Conservation (phyloP, 2,113 vertebrate genomes). For the Paracanthobrama guichenoti region DNA sequence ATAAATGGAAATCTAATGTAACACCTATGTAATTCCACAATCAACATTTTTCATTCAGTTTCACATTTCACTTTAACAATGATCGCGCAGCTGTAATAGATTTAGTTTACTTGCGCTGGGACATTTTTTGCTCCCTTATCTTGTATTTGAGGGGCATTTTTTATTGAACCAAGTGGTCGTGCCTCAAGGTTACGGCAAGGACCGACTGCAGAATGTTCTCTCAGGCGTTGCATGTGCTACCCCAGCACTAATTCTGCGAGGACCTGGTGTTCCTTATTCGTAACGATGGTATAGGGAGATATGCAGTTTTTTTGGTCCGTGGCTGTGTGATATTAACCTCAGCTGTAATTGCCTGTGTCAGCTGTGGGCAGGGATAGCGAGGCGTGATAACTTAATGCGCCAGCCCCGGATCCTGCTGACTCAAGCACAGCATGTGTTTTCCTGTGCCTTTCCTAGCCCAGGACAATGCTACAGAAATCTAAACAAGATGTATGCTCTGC, state of each 20-base stretch:
- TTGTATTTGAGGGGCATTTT: background rate
- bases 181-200: constrained; percentile 24
- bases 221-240: background rate
- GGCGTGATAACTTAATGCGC: constrained; percentile 53
- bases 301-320: constrained; percentile 31
- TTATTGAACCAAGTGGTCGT: background rate
- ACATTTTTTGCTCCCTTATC: background rate
- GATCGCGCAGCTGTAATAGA: background rate
- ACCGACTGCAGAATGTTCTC: background rate
- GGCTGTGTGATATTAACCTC: constrained; percentile 45
- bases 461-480: constrained; percentile 27
- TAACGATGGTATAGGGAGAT: constrained; percentile 37
- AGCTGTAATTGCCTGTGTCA: constrained; percentile 56
- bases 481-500: constrained; percentile 35
- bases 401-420: constrained; percentile 47
- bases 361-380: constrained; percentile 37
- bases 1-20: background rate
- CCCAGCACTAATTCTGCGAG: constrained; percentile 31
- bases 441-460: background rate
- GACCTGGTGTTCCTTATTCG: background rate
- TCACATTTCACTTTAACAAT: background rate
- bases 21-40: background rate
- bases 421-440: constrained; percentile 36
- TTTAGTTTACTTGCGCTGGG: too few species aligned
- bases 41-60: background rate